Base-by-base conservation (phyloP, 2,797 vertebrate genomes). In the Semotilus atromaculatus region DNA sequence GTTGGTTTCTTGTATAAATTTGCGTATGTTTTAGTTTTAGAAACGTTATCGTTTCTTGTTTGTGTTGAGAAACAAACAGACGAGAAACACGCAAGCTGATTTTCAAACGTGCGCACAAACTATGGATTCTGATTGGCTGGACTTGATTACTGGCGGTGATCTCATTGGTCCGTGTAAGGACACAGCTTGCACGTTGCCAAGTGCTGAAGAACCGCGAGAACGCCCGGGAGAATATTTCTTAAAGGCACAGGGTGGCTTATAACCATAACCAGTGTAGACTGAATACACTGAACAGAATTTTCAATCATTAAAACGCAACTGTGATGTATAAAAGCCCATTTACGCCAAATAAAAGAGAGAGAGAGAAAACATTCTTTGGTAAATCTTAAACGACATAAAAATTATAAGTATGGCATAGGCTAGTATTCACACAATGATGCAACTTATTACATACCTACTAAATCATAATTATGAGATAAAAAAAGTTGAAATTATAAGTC, bases 91-190 rank as follows among this genome's bases (percentile, higher is more conserved):
- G 5, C 26, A 72, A 29, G 26, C 48, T 82, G 60, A 5, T 86
- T 96, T 80, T 96, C 89, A 94, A 96, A 95, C 90, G 64, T 88
- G 93, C 93, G 91, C 92, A 83, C 14, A 85, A 93, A 91, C 82
- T 2, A 34, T 81, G 14, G 8, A 1, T 13, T 36, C 0, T 89
- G 91, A 95, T 96, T 96, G 95, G 95, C 43, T 51, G 58, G 8
- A 21, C 0, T 11, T 6, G 8, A 1, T 6, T 3, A 84, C 55
- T 34, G 0, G 3, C 5, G 34, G 62, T 1, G 23, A 71, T n/a
- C 76, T 90, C 87, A 95, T 95, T 95, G 95, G 95, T 75, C 81
- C 19, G 11, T 11, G 21, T 0, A 4, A 26, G 5, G 7, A 88
- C 68, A 75, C 92, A 88, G 81, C 7, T 83, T 21, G 36, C 19